Evolutionary conservation across 2,797 vertebrate genomes (phyloP), one percentile per base, ranked within the genome.

Genomic region (Eurystomus glaucurus): DNA sequence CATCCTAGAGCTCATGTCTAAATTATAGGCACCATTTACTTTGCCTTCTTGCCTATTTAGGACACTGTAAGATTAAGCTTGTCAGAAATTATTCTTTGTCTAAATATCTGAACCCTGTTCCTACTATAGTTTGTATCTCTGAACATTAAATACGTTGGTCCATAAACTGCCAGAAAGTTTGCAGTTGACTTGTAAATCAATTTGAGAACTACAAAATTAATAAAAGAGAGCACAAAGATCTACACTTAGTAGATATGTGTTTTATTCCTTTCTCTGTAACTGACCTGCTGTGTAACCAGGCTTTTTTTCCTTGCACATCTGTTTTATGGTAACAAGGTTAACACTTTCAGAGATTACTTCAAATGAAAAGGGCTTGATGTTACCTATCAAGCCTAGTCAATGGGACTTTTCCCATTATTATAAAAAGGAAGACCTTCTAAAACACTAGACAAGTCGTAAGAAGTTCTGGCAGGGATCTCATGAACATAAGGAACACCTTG

Each of bases 191-290:
- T 81, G 11, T 33, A 50, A 41, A 61, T 31, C 25, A 31, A 37
- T 46, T 75, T 80, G 41, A 57, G 28, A 68, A 13, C 5, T 29
- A 16, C 23, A 23, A 61, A 88, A 75, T 39, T 61, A 46, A 31
- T 46, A 71, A 43, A 3, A 81, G 23, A 3, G 15, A 66, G 14
- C 17, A 43, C 6, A 28, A 23, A 51, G 69, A 66, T 41, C 25
- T 70, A 7, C 8, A 1, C 22, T 66, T 55, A 55, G 21, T 4
- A 58, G 26, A 5, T 17, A 35, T 0, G 6, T 7, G 20, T 55
- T 90, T 88, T 91, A 55, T 58, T 61, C 29, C 6, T 86, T 75
- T 3, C 37, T 64, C 45, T 74, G 28, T 72, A 62, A 54, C 1
- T 21, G n/a, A 37, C 26, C 43, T 31, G 16, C 14, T 21, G 8